Conservation (phyloP, 2,797 vertebrate species). For the Melanogrammus aeglefinus region DNA sequence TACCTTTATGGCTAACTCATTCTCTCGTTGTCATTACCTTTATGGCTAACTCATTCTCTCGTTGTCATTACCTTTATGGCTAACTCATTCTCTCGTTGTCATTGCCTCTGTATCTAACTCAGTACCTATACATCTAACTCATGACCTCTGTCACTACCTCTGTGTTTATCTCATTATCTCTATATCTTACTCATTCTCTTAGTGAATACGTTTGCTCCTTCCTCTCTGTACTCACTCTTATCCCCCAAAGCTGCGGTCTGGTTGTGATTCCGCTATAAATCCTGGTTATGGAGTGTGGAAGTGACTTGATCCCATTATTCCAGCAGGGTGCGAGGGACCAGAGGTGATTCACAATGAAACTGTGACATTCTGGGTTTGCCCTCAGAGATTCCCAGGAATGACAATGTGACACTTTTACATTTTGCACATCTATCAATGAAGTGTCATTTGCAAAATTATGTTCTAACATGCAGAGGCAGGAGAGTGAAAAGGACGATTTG, state of each 20-base stretch:
- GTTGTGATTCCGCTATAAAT: slow-evolving; percentile 76
- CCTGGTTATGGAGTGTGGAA: slow-evolving; percentile 69
- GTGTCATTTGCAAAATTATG: slow-evolving; percentile 31
- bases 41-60: neutral
- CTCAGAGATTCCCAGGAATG: slow-evolving; percentile 48
- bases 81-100: too few species aligned
- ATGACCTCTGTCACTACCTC: too few species aligned
- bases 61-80: too few species aligned
- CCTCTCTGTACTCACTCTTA: slow-evolving; percentile 48
- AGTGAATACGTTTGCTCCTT: slow-evolving; percentile 10
- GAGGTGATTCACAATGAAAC: slow-evolving; percentile 68
- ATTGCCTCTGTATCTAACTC: neutral
- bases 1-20: neutral
- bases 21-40: too few species aligned
- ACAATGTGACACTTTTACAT: slow-evolving; percentile 53
- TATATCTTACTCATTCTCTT: neutral
- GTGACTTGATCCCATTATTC: slow-evolving; percentile 75
- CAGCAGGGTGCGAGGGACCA: slow-evolving; percentile 59
- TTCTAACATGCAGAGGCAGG: neutral
- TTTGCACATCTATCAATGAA: slow-evolving; percentile 63
- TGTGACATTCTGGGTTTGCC: slow-evolving; percentile 56
- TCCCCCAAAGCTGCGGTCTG: slow-evolving; percentile 66
- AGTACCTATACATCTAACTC: slow-evolving; percentile 14
- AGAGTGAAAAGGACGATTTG: slow-evolving; percentile 28
- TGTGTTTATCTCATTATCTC: slow-evolving; percentile 20